Base-by-base conservation (phyloP, 2,797 vertebrate genomes). In the Macropodus opercularis region DNA sequence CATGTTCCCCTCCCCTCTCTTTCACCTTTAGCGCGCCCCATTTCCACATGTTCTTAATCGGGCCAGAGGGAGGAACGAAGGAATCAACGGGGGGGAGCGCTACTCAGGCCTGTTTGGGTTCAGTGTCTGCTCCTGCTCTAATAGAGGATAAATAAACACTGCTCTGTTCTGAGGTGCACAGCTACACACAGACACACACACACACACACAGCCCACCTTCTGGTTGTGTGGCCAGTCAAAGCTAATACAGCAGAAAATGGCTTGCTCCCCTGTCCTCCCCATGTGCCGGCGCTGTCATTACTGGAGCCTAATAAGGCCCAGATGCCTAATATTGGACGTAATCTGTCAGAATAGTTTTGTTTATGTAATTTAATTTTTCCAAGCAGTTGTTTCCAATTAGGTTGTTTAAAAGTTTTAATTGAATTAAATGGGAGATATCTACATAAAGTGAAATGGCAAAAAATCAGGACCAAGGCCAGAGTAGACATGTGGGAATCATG, bases 241-340 rank as follows among this genome's bases (percentile, higher is more conserved):
- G 79, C 87, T 89, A 88, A 90, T 84, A 85, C 71, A 77, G 86
- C 85, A 89, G 81, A 91, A 90, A 92, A 88, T 77, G 67, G 64
- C 60, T 65, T 19, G 61, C 85, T 80, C 72, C 70, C 76, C 69
- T 70, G 58, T 81, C 80, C 77, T 49, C 62, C 72, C 61, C 22
- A 46, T 85, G 79, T 64, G 72, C 80, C 69, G 72, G 75, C 75
- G 69, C 85, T 92, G 88, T 91, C 91, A 91, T 91, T 92, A 85
- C 90, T 89, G 79, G 66, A 70, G 75, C 78, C 66, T 93, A 94
- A 94, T 89, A 85, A 83, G 83, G 76, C 78, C 89, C 92, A 94
- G 91, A 92, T 94, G 92, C 84, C 90, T 90, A 92, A 93, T 93
- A 93, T 93, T 92, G 91, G 89, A 92, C 89, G 81, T 92, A 91